These are phyloP conservation scores for Lutjanus erythropterus DNA, from an alignment of 2,113 vertebrate species.

Conservation along the genomic window DNA sequence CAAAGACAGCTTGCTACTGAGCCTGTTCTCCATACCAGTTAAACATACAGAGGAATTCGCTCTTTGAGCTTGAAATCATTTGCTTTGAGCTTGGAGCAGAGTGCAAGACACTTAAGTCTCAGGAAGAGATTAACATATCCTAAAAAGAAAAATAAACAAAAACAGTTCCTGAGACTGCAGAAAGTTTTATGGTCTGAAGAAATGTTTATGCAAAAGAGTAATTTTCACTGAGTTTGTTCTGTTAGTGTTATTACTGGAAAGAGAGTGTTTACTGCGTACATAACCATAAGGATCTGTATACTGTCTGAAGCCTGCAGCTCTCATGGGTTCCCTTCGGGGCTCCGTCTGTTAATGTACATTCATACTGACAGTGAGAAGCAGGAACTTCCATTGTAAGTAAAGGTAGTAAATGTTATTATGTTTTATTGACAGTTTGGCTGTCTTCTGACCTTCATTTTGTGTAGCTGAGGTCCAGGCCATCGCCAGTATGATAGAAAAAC, in stretches of 20 bases:
- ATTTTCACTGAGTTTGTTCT: conserved; percentile 1
- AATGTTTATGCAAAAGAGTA: background rate
- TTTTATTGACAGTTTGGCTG: background rate
- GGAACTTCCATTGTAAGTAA: background rate
- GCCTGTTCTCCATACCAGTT: background rate
- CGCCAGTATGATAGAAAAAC: conserved; percentile 95
- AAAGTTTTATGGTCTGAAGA: background rate
- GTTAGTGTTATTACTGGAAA: conserved; percentile 8
- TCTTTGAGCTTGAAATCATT: background rate
- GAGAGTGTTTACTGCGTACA: conserved; percentile 7
- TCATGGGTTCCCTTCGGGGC: background rate
- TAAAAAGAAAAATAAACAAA: background rate
- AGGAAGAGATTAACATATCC: background rate
- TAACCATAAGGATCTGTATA: background rate
- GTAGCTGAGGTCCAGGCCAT: conserved; percentile 94
- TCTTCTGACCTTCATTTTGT: conserved; percentile 13
- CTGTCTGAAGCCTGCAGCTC: background rate
- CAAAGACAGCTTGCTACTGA: conserved; percentile 33
- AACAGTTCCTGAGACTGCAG: background rate
- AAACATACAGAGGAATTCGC: conserved; percentile 25
- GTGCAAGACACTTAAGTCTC: conserved; percentile 7
- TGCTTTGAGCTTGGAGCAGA: conserved; percentile 31
- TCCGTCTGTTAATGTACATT: background rate
- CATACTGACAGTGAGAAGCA: background rate
- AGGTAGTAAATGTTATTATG: too few relatives aligned